Evolutionary conservation across 2,797 vertebrate species (phyloP).

Genomic region (Meriones psammophilus): DNA sequence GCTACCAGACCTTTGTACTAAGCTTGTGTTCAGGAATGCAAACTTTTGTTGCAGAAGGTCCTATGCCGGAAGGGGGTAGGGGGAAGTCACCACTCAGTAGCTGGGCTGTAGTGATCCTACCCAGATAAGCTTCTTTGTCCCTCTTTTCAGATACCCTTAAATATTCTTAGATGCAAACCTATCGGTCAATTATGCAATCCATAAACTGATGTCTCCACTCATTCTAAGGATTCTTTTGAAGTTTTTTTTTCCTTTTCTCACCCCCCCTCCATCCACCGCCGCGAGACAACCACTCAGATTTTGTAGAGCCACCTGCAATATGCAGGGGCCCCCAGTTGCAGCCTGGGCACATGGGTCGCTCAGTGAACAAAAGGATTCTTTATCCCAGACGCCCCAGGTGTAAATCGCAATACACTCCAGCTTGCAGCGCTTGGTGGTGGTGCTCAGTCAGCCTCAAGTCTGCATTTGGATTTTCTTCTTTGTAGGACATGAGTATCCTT

Average conservation of each 20-base stretch:
- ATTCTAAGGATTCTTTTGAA: conserved; percentile 39
- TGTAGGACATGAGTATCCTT: conserved; percentile 97
- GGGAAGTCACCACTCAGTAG: conserved; percentile 90
- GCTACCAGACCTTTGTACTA: not conserved
- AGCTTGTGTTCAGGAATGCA: conserved; percentile 65
- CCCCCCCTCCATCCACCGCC: not conserved
- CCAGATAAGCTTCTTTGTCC: not conserved
- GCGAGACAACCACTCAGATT: not conserved
- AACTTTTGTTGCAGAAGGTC: not conserved
- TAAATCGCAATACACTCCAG: not conserved
- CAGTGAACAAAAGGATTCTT: conserved; percentile 40
- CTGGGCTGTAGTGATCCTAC: conserved; percentile 78
- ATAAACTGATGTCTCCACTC: not conserved
- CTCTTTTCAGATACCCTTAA: conserved; percentile 16
- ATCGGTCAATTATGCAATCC: not conserved
- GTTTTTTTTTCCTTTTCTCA: not conserved
- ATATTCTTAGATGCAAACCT: not conserved
- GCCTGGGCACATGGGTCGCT: not conserved
- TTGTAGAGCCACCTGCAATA: conserved; percentile 31
- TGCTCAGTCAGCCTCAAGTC: conserved; percentile 48
- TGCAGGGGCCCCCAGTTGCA: not conserved
- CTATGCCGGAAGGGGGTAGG: not conserved
- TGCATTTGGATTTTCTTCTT: conserved; percentile 82
- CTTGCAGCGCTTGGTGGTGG: not conserved
- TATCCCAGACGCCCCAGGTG: not conserved